Base-by-base conservation (phyloP, 1,140 invertebrate genomes). In the Acromyrmex charruanus region DNA sequence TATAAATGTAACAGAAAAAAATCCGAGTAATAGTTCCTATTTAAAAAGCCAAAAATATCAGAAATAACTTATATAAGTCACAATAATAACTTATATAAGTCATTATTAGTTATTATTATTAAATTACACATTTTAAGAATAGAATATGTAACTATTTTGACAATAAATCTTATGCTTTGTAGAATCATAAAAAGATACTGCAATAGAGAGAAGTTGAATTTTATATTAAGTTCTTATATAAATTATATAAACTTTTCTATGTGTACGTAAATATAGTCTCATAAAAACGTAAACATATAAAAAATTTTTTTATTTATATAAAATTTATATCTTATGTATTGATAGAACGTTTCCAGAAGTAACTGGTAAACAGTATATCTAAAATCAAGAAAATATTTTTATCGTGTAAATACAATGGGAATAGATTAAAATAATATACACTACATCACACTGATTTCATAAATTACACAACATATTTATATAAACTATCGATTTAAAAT, bases 271-370 rank as follows among this genome's bases (percentile, higher is more conserved):
- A 69, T 49, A 49, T 69, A 25, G 3, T 35, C 2, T 55, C 4
- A 9, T 66, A n/a, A 31, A 53, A 31, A 31, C 0, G 53, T 21
- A 21, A 21, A 21, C 18, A 18, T 18, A 71, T 31, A 71, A 18
- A 53, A 71, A 51, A 28, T 53, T 71, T 71, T 71, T 31, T 31
- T 51, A 53, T 9, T 9, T 28, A 51, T 69, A 44, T 69, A 53
- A 71, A 53, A 28, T 0, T 9, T 71, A 16, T 25, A 12, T 16
- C 7, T 18, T 66, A 39, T 53, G 14, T 28, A 72, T 55, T 74
- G 25, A 16, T 53, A 58, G 4, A 58, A 58, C 7, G 18, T 9
- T 55, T 35, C 4, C 4, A 58, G 39, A 39, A 58, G 7, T 51
- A 69, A 16, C 0, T 51, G 49, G 21, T 55, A 31, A 9, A 35